phyloP scores from a whole-genome alignment of 2,113 vertebrate species.

The Daphoenositta chrysoptera region DNA sequence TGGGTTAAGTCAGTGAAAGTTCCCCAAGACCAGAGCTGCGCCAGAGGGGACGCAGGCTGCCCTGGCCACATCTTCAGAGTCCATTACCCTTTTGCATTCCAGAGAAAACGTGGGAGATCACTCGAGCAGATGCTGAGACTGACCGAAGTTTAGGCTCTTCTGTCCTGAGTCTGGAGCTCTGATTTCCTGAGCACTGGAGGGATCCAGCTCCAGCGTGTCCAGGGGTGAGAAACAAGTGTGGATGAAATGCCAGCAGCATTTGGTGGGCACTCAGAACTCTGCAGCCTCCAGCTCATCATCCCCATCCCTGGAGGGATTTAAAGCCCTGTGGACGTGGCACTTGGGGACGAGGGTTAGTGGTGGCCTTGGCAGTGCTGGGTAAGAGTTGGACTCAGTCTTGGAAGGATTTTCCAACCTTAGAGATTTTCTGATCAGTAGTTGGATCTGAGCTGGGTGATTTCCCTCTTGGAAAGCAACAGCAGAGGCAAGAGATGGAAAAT shows the following conservation, averaged over 20 bases:
- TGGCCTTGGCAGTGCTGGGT: background rate
- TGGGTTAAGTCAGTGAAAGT: rapidly evolving
- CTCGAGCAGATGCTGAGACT: background rate
- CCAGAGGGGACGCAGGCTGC: background rate
- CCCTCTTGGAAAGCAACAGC: background rate
- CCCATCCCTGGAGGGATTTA: rapidly evolving
- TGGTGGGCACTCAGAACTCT: background rate
- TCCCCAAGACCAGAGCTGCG: background rate
- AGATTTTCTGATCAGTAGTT: background rate
- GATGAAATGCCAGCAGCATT: background rate
- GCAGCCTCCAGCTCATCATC: background rate
- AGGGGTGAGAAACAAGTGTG: rapidly evolving
- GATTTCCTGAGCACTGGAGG: background rate
- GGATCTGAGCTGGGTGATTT: too few species aligned
- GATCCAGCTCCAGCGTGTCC: rapidly evolving
- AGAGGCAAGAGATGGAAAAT: background rate
- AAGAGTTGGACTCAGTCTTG: background rate
- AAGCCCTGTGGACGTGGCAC: background rate
- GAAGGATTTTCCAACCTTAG: background rate
- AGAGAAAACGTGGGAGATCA: rapidly evolving
- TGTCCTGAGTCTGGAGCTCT: rapidly evolving
- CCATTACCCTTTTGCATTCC: too few species aligned
- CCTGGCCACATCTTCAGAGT: rapidly evolving
- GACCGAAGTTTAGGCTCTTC: rapidly evolving
- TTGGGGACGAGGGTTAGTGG: rapidly evolving